phyloP scores from a whole-genome alignment of 2,888 invertebrate genomes.

The Odontothrips loti region DNA sequence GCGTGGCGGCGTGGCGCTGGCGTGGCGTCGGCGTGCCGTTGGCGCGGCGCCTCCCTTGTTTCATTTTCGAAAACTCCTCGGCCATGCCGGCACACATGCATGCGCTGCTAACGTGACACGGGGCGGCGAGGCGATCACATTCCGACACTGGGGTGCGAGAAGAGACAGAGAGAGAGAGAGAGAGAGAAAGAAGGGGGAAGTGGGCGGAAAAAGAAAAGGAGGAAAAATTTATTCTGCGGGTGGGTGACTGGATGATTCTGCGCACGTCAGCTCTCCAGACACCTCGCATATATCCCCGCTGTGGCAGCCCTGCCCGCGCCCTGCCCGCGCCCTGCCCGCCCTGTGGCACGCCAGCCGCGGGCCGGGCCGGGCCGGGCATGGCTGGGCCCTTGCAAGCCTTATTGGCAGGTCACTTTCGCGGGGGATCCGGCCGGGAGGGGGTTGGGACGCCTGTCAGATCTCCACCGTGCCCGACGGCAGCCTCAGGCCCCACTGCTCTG shows the following conservation, averaged over 20 bases:
- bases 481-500: too few relatives aligned
- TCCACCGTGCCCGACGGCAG: background rate
- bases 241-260: slow-evolving; percentile 6
- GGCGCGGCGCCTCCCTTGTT: too few relatives aligned
- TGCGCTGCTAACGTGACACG: too few relatives aligned
- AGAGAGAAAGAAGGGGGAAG: background rate
- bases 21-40: too few relatives aligned
- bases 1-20: too few relatives aligned
- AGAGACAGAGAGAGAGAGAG: too few relatives aligned
- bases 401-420: slow-evolving; percentile 8
- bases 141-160: background rate
- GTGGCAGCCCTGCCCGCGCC: background rate
- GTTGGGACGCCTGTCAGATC: background rate
- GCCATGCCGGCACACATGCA: too few relatives aligned
- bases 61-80: too few relatives aligned
- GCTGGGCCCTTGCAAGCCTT: background rate
- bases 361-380: too few relatives aligned
- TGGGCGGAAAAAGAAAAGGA: too few relatives aligned
- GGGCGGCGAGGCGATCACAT: too few relatives aligned
- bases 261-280: background rate
- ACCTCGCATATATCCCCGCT: slow-evolving; percentile 6
- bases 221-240: slow-evolving; percentile 11
- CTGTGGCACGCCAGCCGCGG: too few relatives aligned
- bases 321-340: background rate
- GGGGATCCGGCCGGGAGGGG: background rate